Conservation (phyloP, 2,797 vertebrate species). For the Artibeus lituratus region DNA sequence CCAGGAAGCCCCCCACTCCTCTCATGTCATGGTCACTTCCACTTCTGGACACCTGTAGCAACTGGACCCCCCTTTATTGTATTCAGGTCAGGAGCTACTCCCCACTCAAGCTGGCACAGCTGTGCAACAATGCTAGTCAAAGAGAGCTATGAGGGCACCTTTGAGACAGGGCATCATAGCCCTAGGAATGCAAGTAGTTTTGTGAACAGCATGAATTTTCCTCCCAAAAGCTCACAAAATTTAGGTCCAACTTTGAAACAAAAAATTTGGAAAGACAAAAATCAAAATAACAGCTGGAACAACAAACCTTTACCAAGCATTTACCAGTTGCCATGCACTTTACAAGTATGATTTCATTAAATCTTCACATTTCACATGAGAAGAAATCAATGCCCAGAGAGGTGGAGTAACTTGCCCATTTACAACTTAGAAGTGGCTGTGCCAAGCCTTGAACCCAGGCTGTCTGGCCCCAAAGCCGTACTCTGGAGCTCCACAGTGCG, state of each 20-base stretch:
- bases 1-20: neutral
- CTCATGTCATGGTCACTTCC: neutral
- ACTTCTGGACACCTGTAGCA: neutral
- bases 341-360: neutral
- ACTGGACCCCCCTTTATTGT: fast-evolving
- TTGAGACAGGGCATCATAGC: neutral
- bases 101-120: neutral
- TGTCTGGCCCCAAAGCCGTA: neutral
- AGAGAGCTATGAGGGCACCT: neutral
- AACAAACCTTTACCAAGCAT: neutral
- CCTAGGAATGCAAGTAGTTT: neutral
- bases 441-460: neutral
- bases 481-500: neutral
- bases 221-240: neutral
- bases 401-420: neutral
- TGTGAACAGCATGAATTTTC: neutral
- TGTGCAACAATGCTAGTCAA: neutral
- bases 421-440: neutral
- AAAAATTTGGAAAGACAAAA: slow-evolving; percentile 9
- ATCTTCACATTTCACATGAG: neutral
- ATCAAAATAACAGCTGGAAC: neutral
- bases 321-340: neutral
- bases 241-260: neutral
- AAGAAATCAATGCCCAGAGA: neutral
- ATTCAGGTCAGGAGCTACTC: neutral